These are phyloP conservation scores for Drosophila subpulchrella DNA, from an alignment of 1,140 invertebrate species.

Conservation along the genomic window DNA sequence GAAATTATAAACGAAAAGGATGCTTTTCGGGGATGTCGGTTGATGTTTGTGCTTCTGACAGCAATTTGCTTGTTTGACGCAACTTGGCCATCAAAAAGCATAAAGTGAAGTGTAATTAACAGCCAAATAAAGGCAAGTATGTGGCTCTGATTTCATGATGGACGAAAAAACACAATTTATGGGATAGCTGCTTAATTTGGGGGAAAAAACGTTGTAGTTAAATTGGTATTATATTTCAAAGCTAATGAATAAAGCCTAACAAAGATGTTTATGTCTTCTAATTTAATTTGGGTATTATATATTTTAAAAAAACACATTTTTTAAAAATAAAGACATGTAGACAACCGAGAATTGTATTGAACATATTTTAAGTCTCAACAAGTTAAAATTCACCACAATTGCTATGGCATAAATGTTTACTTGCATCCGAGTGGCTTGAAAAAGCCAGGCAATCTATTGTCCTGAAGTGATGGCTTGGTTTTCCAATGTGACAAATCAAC, in stretches of 20 bases:
- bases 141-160: conserved; percentile 44
- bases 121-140: conserved; percentile 13
- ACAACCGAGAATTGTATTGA: too few species aligned
- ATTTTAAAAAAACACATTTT: too few species aligned
- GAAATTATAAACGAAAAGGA: conserved; percentile 56
- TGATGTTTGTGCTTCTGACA: conserved; percentile 34
- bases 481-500: conserved; percentile 39
- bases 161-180: conserved; percentile 24
- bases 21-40: conserved; percentile 2
- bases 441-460: background rate
- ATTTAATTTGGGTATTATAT: too few species aligned
- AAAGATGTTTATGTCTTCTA: too few species aligned
- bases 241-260: too few species aligned
- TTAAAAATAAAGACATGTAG: too few species aligned
- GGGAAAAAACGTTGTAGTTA: background rate
- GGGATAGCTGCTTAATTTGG: background rate
- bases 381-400: background rate
- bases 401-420: background rate
- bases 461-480: background rate
- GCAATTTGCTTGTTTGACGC: conserved; percentile 53
- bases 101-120: conserved; percentile 39
- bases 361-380: too few species aligned
- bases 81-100: conserved; percentile 14
- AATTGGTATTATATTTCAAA: background rate
- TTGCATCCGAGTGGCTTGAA: background rate